Base-by-base conservation (phyloP, 2,113 vertebrate species). In the Chroicocephalus ridibundus region DNA sequence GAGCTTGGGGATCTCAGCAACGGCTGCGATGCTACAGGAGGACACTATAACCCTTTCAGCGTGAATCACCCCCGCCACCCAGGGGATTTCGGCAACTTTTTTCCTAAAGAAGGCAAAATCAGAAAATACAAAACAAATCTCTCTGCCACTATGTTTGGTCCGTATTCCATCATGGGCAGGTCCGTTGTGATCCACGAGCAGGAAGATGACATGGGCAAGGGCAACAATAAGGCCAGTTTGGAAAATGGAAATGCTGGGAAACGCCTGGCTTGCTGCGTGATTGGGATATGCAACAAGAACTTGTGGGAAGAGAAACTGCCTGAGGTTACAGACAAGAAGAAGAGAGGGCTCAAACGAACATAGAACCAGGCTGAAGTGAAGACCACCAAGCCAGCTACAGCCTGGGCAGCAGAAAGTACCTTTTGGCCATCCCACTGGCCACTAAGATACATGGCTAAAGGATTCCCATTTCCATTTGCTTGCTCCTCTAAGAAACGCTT, bases 51-150 rank as follows among this genome's bases (percentile, higher is more conserved):
- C 94, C 99, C 99, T 1, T 51, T 87, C 34, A 42, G 27, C 0
- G 98, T 98, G 25, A 58, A 96, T 54, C 99, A 99, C 78, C 99
- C 99, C 9, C 57, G 79, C 6, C 99, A 99, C 96, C 99, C 99
- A 0, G 99, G 99, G 46, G 99, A 99, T 97, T 99, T 99, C 12
- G 99, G 99, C 38, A 99, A 99, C 98, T 99, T 99, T 93, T 42
- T 57, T 2, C 94, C 98, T 34, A 97, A 95, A 51, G 93, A 98
- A 9, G 99, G 99, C 51, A 98, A 95, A 90, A 98, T 99, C 81
- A 94, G 69, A 49, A 95, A 94, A 47, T 34, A 86, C 62, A 91
- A 93, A 84, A 1, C 89, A 1, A 90, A 98, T 8, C 98, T 98
- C 10, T 58, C 32, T 5, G 99, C 99, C 27, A 98, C 98, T 0